These are phyloP conservation scores for Lasioglossum malachurum DNA, from an alignment of 2,888 invertebrate genomes.

Conservation along the genomic window DNA sequence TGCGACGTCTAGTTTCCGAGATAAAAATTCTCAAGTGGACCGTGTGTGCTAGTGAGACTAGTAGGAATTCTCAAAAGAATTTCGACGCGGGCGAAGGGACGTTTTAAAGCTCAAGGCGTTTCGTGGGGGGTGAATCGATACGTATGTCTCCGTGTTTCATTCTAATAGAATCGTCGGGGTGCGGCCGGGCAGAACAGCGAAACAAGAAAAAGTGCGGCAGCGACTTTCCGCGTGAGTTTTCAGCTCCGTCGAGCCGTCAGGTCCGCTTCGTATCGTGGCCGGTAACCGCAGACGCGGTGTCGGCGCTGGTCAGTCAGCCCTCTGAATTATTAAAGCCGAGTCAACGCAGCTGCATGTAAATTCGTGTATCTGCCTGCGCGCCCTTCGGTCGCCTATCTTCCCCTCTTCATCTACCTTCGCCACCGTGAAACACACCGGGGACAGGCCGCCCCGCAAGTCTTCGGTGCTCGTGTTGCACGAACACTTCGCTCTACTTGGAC, in stretches of 20 bases:
- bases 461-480: constrained; percentile 38
- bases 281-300: constrained; percentile 59
- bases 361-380: constrained; percentile 30
- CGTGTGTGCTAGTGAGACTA: background rate
- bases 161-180: background rate
- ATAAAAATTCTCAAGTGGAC: background rate
- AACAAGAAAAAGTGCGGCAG: background rate
- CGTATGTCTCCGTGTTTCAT: background rate
- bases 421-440: background rate
- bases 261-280: constrained; percentile 18
- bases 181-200: background rate
- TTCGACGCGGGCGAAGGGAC: background rate
- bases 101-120: background rate
- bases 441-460: constrained; percentile 16
- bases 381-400: constrained; percentile 35
- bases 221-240: constrained; percentile 19
- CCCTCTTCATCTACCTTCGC: background rate
- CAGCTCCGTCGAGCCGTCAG: constrained; percentile 6
- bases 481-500: constrained; percentile 43
- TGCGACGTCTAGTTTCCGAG: background rate
- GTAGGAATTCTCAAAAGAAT: background rate
- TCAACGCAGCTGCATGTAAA: constrained; percentile 59
- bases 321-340: constrained; percentile 68
- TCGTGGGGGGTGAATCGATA: background rate
- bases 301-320: constrained; percentile 48